Evolutionary conservation across 2,888 invertebrate genomes (phyloP).

Genomic region (Matsumyia berberina): DNA sequence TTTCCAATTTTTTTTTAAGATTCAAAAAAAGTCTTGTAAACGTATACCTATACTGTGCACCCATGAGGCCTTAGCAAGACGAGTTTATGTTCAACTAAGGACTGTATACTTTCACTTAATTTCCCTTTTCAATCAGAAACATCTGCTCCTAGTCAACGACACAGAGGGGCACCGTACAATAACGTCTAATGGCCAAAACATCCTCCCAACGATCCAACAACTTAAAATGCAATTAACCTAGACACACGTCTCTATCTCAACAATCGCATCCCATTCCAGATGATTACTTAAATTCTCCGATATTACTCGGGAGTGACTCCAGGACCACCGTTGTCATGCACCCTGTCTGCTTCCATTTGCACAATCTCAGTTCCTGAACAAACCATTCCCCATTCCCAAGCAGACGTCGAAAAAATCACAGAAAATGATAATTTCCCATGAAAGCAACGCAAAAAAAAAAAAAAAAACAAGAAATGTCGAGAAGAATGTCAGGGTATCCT

Average conservation of each 20-base stretch:
- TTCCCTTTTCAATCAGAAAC: too few relatives aligned
- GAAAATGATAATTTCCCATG: slow-evolving; percentile 48
- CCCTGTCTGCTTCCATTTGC: slow-evolving; percentile 8
- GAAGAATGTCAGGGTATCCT: slow-evolving; percentile 13
- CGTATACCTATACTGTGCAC: too few relatives aligned
- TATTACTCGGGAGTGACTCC: background rate
- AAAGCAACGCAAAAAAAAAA: background rate
- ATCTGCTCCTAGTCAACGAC: too few relatives aligned
- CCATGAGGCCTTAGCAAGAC: too few relatives aligned
- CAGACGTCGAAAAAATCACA: slow-evolving; percentile 30
- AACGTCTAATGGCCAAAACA: too few relatives aligned
- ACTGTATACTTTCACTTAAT: too few relatives aligned
- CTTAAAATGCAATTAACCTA: background rate
- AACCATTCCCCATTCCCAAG: slow-evolving; percentile 8
- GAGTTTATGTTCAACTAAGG: too few relatives aligned
- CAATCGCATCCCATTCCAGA: background rate
- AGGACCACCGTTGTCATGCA: background rate
- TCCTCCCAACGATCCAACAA: too few relatives aligned
- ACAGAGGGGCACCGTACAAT: too few relatives aligned
- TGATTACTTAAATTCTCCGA: slow-evolving; percentile 23
- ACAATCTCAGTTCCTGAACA: slow-evolving; percentile 25
- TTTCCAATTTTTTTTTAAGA: too few relatives aligned
- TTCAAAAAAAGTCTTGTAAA: too few relatives aligned
- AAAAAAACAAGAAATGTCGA: slow-evolving; percentile 23
- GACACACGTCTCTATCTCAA: background rate